Base-by-base conservation (phyloP, 2,113 vertebrate genomes). In the Cygnus atratus region DNA sequence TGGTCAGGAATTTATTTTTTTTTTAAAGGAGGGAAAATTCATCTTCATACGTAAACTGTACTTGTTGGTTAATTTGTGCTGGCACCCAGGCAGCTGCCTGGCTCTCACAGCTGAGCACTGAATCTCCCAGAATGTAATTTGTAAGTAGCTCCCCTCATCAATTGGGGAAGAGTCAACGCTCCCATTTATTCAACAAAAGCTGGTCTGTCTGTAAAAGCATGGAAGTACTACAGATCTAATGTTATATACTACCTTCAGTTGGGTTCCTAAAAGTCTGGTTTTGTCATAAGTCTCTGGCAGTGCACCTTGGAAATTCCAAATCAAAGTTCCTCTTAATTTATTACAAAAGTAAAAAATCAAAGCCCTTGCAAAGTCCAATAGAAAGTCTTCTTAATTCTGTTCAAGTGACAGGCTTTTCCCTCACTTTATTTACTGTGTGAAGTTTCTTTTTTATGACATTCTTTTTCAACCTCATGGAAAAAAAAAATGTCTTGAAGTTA, bases 301-400 rank as follows among this genome's bases (percentile, higher is more conserved):
- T 37, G 82, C 31, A 80, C 67, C 94, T 89, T 88, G 96, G 95
- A 98, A 98, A 97, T 94, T 90, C 66, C 86, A 97, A 96, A 97
- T 95, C 76, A 97, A 97, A 95, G 96, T 96, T 98, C 87, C 48
- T 71, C 87, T 82, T 97, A 96, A 94, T 88, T 97, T 68, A 92
- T 96, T 95, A 95, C 39, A 94, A 91, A 93, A 89, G 75, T 61
- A 91, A 94, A 94, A 94, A 94, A 81, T 86, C 52, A 92, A 92
- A 95, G 41, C 13, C 35, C 31, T 52, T 74, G 20, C 67, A 31
- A 83, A 78, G 68, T 61, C 31, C 57, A 93, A 2, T 12, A 95
- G 91, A 76, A 93, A 79, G 50, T 52, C 50, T 5, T 67, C 62
- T 74, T 95, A 88, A 90, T 86, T 93, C 37, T 82, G 73, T 57